These are phyloP conservation scores for Gasteruption jaculator DNA, from an alignment of 2,888 invertebrate species.

Conservation along the genomic window DNA sequence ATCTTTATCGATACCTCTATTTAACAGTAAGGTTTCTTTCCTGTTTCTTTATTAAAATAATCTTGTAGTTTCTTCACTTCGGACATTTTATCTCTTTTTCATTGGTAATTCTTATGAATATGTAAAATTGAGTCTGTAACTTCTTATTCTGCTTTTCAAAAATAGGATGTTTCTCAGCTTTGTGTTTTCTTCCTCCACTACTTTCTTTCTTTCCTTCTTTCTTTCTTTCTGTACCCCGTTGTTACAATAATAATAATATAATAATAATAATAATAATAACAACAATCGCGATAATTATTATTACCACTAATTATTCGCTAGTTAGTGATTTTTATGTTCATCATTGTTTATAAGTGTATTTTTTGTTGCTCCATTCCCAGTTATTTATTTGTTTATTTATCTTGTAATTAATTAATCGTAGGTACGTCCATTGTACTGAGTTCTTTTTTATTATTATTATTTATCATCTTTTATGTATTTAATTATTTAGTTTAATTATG, in stretches of 20 bases:
- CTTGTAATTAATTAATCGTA: slow-evolving; percentile 32
- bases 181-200: slow-evolving; percentile 16
- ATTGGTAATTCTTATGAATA: slow-evolving; percentile 47
- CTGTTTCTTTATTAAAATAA: slow-evolving; percentile 50
- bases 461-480: slow-evolving; percentile 9
- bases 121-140: slow-evolving; percentile 48
- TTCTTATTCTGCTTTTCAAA: no score
- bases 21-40: slow-evolving; percentile 50
- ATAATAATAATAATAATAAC: slow-evolving; percentile 9
- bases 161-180: slow-evolving; percentile 40
- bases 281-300: slow-evolving; percentile 3
- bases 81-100: no score
- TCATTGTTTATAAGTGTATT: slow-evolving; percentile 43
- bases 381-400: slow-evolving; percentile 11
- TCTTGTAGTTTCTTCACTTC: no score
- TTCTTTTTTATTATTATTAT: slow-evolving; percentile 26
- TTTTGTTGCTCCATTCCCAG: no score
- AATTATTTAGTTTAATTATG: slow-evolving; percentile 7
- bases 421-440: slow-evolving; percentile 49
- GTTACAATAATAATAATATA: no score
- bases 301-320: no score
- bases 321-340: slow-evolving; percentile 37
- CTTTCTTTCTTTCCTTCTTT: slow-evolving; percentile 4
- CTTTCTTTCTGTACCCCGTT: no score
- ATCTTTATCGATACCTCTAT: no score